Percentiles rank a stretch among this genome's conserved stretches.
Evolutionary conservation across 1,140 invertebrate genomes (phyloP).

Genomic region (Drusus annulatus): DNA sequence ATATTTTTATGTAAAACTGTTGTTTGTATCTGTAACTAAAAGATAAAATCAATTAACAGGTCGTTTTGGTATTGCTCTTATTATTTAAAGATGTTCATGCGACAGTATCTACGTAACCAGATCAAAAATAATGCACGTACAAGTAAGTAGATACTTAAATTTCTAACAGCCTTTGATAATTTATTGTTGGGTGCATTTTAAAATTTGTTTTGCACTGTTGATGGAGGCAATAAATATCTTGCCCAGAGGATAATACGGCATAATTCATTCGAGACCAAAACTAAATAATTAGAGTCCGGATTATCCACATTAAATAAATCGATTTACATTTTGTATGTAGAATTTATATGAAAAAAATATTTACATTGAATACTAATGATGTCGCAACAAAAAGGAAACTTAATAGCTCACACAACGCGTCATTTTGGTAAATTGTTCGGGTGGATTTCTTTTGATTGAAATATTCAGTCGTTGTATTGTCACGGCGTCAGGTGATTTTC

Average conservation of each 20-base stretch:
- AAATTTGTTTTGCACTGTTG: too few species aligned
- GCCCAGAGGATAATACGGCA: too few species aligned
- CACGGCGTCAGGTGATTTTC: conserved; percentile 43
- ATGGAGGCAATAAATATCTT: too few species aligned
- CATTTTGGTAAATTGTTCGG: conserved; percentile 10
- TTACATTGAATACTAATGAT: neutral
- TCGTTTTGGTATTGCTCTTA: neutral
- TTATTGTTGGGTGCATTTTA: too few species aligned
- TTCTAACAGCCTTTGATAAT: too few species aligned
- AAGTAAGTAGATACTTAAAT: too few species aligned
- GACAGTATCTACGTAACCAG: too few species aligned
- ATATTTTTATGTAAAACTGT: neutral
- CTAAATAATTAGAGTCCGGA: neutral
- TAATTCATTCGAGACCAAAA: neutral
- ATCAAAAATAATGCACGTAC: too few species aligned
- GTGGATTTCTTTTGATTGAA: conserved; percentile 29
- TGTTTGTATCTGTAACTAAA: neutral
- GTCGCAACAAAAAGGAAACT: neutral
- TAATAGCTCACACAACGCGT: conserved; percentile 3
- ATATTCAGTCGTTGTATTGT: conserved; percentile 39
- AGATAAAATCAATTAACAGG: neutral
- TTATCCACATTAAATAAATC: neutral
- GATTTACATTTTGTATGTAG: neutral
- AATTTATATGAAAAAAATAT: neutral
- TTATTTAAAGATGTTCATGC: too few species aligned